Percentiles rank a stretch among this genome's conserved stretches.
Conservation (phyloP, 2,888 invertebrate species). For the Clanis bilineata region DNA sequence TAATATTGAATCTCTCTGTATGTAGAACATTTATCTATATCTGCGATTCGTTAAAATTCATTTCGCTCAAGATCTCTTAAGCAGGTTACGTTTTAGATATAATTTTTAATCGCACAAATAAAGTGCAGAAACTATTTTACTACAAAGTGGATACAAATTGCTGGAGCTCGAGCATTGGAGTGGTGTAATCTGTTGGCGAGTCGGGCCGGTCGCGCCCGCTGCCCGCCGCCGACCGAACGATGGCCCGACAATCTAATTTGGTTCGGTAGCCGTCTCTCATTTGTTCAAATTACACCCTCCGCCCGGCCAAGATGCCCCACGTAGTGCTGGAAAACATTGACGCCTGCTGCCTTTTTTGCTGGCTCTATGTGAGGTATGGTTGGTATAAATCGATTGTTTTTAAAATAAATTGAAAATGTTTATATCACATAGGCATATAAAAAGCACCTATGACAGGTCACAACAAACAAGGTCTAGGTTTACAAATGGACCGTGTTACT, state of each 20-base stretch:
- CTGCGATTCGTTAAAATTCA: too few species aligned
- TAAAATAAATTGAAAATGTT: too few species aligned
- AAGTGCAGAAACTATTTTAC: neutral
- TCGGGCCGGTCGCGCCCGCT: constrained; percentile 22
- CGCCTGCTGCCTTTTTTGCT: constrained; percentile 4
- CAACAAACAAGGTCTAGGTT: too few species aligned
- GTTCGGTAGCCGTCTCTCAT: constrained; percentile 84
- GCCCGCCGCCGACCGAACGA: constrained; percentile 32
- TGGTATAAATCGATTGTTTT: neutral
- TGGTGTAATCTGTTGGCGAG: constrained; percentile 57
- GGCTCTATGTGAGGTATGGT: neutral
- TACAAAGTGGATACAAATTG: constrained; percentile 44
- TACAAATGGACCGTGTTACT: too few species aligned
- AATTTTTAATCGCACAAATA: too few species aligned
- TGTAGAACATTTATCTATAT: too few species aligned
- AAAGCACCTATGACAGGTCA: too few species aligned
- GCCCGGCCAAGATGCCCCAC: constrained; percentile 35
- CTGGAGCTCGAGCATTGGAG: constrained; percentile 40
- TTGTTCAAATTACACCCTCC: constrained; percentile 76
- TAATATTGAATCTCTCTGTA: too few species aligned
- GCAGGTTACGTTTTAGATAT: too few species aligned
- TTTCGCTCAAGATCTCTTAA: too few species aligned
- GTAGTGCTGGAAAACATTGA: constrained; percentile 8
- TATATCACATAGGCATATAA: too few species aligned
- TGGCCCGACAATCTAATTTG: constrained; percentile 83